Conservation (phyloP, 2,888 invertebrate genomes). For the Linyphia triangularis region DNA sequence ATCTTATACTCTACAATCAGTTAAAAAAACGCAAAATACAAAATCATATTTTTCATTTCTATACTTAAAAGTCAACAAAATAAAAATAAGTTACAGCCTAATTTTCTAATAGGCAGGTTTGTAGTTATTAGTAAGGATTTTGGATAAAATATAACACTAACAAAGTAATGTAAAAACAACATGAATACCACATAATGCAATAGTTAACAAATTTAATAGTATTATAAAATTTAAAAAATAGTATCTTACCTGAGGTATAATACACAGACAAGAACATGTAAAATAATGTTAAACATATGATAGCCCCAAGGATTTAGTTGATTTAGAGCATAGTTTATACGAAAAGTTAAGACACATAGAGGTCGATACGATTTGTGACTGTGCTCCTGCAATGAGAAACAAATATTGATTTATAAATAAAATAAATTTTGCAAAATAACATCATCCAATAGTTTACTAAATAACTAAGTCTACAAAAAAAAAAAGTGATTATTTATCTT, state of each 20-base stretch:
- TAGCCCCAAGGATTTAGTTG: constrained; percentile 76
- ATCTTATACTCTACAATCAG: no score
- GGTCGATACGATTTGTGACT: constrained; percentile 86
- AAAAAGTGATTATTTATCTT: background rate
- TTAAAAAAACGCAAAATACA: no score
- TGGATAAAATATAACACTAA: no score
- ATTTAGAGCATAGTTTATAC: constrained; percentile 76
- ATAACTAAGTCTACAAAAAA: background rate
- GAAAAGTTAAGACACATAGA: constrained; percentile 77
- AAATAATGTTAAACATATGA: constrained; percentile 76
- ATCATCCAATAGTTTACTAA: background rate
- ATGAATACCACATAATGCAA: no score
- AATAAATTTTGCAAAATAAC: background rate
- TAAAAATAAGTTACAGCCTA: no score
- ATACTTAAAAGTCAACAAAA: no score
- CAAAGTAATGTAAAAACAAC: no score
- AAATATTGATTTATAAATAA: background rate
- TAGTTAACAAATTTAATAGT: no score
- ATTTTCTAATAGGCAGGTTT: no score
- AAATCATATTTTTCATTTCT: no score
- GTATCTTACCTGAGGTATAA: constrained; percentile 90
- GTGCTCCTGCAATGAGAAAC: constrained; percentile 86
- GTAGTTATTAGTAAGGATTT: no score
- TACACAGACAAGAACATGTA: constrained; percentile 82
- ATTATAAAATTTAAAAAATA: constrained; percentile 6